phyloP scores from a whole-genome alignment of 2,797 vertebrate species.

The Amblyopsis hoosieri region DNA sequence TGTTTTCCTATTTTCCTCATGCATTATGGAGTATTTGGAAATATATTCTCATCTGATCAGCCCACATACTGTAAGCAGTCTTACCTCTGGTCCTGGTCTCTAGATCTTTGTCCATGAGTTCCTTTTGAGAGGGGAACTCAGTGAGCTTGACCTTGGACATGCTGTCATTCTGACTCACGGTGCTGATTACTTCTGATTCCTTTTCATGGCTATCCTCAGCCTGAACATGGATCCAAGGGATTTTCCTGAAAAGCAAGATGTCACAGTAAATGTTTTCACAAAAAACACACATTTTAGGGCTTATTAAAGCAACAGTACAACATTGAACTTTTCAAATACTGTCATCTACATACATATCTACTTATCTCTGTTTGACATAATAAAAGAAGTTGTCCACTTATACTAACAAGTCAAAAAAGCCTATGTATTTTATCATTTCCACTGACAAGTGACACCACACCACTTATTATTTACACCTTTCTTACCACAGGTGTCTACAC shows the following conservation, averaged over 20 bases:
- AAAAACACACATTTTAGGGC: not conserved
- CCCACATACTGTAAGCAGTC: not conserved
- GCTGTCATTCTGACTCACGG: constrained; percentile 89
- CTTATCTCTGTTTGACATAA: no score
- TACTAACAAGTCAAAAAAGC: no score
- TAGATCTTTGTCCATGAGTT: constrained; percentile 90
- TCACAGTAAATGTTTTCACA: not conserved
- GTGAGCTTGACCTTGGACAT: constrained; percentile 73
- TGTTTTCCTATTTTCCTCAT: not conserved
- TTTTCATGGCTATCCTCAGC: constrained; percentile 95
- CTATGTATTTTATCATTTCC: no score
- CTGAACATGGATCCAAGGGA: constrained; percentile 96
- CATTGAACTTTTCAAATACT: no score
- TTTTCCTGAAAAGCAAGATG: constrained; percentile 82
- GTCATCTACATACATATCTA: no score
- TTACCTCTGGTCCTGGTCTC: constrained; percentile 88
- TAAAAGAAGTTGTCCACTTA: no score
- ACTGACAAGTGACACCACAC: no score
- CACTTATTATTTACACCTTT: no score
- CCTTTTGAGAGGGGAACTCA: constrained; percentile 80
- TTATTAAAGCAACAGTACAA: not conserved
- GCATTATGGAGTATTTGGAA: not conserved
- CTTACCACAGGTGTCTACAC: no score
- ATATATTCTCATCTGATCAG: no score
- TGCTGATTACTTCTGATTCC: constrained; percentile 94